These are phyloP conservation scores for Helicolenus hilgendorfi DNA, from an alignment of 2,797 vertebrate genomes.

Conservation along the genomic window DNA sequence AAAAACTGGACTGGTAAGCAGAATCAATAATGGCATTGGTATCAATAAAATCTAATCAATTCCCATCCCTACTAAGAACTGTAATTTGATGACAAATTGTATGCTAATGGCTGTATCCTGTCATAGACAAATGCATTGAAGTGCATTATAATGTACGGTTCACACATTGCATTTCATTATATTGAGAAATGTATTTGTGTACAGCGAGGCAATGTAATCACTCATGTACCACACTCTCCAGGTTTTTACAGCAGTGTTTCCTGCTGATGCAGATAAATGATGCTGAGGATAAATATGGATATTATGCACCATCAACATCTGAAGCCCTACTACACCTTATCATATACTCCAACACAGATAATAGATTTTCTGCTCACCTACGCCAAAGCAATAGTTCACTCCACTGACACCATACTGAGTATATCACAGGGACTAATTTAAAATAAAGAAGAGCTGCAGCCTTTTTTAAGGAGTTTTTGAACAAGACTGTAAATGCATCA, in stretches of 20 bases:
- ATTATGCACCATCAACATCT: conserved; percentile 82
- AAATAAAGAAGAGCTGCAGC: conserved; percentile 1
- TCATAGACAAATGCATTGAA: conserved; percentile 50
- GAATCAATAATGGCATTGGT: not conserved
- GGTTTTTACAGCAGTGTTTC: conserved; percentile 47
- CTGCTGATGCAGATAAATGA: conserved; percentile 74
- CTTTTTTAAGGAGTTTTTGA: conserved; percentile 24
- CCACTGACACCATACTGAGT: conserved; percentile 45
- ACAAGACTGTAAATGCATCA: conserved; percentile 34
- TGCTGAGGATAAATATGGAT: conserved; percentile 66
- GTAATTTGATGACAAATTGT: conserved; percentile 55
- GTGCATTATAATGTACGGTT: conserved; percentile 48
- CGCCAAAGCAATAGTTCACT: conserved; percentile 56
- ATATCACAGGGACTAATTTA: conserved; percentile 45
- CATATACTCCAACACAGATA: conserved; percentile 62
- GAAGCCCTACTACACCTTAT: conserved; percentile 35
- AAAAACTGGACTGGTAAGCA: not conserved
- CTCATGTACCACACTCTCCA: conserved; percentile 38
- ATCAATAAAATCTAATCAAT: not conserved
- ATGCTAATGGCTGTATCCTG: conserved; percentile 55
- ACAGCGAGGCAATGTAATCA: conserved; percentile 49
- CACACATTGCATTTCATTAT: conserved; percentile 64
- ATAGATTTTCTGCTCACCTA: conserved; percentile 53
- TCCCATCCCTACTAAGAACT: not conserved
- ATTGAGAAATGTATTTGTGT: conserved; percentile 56